Evolutionary conservation across 1,140 invertebrate species (phyloP).

Genomic region (Lordiphosa collinella): DNA sequence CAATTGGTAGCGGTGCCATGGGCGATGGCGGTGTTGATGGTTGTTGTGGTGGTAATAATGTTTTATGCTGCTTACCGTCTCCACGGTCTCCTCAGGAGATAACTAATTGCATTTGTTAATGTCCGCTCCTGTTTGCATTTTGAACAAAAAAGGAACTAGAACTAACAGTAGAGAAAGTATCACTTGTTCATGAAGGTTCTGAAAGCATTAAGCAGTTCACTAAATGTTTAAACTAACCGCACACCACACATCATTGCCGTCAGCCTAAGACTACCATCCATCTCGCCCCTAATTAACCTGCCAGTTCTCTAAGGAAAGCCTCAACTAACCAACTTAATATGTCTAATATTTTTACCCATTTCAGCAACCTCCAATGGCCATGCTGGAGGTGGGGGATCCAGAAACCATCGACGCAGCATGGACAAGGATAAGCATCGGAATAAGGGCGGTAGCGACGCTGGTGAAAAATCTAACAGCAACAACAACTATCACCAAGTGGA

Average conservation of each 20-base stretch:
- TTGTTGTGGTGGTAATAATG: constrained; percentile 61
- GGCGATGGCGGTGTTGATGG: constrained; percentile 36
- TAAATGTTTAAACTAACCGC: not conserved
- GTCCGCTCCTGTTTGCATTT: constrained; percentile 11
- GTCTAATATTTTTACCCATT: constrained; percentile 1
- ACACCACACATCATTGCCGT: not conserved
- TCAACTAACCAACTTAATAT: no score
- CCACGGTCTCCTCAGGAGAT: constrained; percentile 15
- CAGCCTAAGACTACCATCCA: constrained; percentile 6
- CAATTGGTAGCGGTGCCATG: not conserved
- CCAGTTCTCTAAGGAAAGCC: no score
- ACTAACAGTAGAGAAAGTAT: no score
- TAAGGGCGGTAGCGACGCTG: constrained; percentile 47
- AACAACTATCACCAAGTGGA: constrained; percentile 54
- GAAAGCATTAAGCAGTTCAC: no score
- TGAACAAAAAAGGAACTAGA: constrained; percentile 8
- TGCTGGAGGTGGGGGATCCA: constrained; percentile 43
- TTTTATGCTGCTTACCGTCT: constrained; percentile 29
- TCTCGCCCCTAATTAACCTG: not conserved
- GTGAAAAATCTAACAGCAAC: constrained; percentile 26
- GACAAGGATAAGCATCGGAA: constrained; percentile 77
- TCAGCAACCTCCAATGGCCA: constrained; percentile 75
- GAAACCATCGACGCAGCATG: constrained; percentile 72
- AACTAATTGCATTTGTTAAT: not conserved
- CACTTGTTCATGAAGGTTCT: no score